Evolutionary conservation across 2,797 vertebrate genomes (phyloP), one percentile per base, ranked within the genome.

Genomic region (Chelidonichthys spinosus): DNA sequence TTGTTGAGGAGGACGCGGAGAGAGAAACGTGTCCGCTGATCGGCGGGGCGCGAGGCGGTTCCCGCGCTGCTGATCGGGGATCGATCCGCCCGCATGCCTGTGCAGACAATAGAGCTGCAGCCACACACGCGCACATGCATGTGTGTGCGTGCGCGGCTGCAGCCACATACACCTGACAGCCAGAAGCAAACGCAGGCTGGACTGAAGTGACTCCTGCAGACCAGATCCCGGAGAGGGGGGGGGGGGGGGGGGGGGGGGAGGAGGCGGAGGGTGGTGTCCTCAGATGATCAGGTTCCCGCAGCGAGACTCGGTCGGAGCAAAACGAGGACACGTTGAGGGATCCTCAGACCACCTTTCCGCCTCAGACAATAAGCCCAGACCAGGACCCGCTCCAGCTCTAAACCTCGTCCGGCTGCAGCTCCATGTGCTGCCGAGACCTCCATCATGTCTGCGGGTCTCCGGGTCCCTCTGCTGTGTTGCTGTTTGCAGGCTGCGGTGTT

Each of bases 91-190:
- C 61, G 67, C 70, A 39, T 15, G 78, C 61, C 69, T n/a, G 36
- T 64, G 69, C 82, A 85, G 74, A 89, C 87, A 89, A 89, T 85
- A 55, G 58, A 80, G 55, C 50, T 2, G 18, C 71, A 52, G 66
- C 35, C 11, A 15, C 43, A 2, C 70, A 6, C 50, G 4, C 58
- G 13, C 32, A 1, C 61, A 4, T 36, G 3, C 54, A 32, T 25
- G 25, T 25, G 25, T 18, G 11, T 40, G 7, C 33, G 11, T 40
- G 7, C 33, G n/a, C 40, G 35, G 3, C 50, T 17, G 52, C 43
- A 0, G 17, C 13, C 42, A 17, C 39, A 54, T 49, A 54, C 44
- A 11, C 6, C 46, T 13, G 25, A 70, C 58, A 39, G 40, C 46
- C 50, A 17, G 25, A 63, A 35, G 11, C 32, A 62, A 39, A 52